phyloP scores from a whole-genome alignment of 2,888 invertebrate species.

The Helobdella robusta region DNA sequence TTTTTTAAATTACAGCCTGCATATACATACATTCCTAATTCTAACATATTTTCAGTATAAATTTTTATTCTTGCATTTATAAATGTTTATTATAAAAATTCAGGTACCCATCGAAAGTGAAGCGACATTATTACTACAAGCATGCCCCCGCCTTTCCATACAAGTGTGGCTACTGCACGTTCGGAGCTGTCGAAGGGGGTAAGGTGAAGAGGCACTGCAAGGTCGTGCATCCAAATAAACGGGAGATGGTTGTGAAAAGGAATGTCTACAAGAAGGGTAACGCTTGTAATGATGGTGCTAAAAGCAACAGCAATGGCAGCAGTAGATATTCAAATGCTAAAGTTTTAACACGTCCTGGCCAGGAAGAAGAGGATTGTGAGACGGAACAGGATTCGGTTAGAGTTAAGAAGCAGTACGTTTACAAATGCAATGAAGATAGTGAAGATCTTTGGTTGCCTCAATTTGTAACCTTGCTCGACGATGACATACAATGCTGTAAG shows the following conservation, averaged over 20 bases:
- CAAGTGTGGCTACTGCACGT: conserved; percentile 31
- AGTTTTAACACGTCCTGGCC: too few species aligned
- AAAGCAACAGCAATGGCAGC: neutral
- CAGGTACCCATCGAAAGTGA: conserved; percentile 27
- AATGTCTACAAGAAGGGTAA: conserved; percentile 19
- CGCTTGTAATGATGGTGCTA: too few species aligned
- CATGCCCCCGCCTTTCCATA: conserved; percentile 29
- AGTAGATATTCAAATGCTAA: neutral
- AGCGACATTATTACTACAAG: conserved; percentile 31
- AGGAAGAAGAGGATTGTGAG: conserved; percentile 8
- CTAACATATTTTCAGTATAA: too few species aligned
- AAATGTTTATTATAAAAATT: too few species aligned
- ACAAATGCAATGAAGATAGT: too few species aligned
- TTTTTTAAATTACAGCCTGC: too few species aligned
- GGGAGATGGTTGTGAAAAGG: conserved; percentile 19
- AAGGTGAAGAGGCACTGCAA: conserved; percentile 29
- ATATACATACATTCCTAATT: too few species aligned
- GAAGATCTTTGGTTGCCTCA: conserved; percentile 27
- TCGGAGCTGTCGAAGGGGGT: conserved; percentile 30
- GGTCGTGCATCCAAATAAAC: conserved; percentile 24
- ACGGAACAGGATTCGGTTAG: neutral
- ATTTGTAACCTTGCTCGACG: conserved; percentile 26
- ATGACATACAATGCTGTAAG: conserved; percentile 24
- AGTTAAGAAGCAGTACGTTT: too few species aligned
- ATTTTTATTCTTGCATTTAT: too few species aligned